Conservation (phyloP, 2,113 vertebrate genomes). For the Patagioenas fasciata region DNA sequence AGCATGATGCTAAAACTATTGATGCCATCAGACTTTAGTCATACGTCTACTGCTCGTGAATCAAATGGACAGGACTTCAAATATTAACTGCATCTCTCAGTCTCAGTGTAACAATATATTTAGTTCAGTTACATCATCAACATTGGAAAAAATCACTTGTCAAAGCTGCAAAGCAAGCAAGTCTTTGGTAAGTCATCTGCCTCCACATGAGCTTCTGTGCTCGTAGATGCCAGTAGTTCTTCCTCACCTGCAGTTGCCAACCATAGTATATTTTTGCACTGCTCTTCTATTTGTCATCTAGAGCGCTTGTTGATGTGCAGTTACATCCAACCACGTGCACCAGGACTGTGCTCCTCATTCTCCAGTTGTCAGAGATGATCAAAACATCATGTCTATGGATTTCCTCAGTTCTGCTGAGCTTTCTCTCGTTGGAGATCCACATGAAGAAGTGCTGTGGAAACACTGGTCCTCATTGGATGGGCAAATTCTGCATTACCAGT, state of each 20-base stretch:
- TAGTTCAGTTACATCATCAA: background rate
- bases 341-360: background rate
- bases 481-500: background rate
- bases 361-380: constrained; percentile 1
- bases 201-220: background rate
- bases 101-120: background rate
- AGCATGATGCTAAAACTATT: background rate
- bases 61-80: background rate
- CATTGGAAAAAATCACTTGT: background rate
- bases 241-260: constrained; percentile 36
- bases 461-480: background rate
- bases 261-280: constrained; percentile 26
- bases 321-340: background rate
- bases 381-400: background rate
- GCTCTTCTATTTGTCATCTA: constrained; percentile 11
- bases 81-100: background rate
- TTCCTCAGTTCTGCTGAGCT: background rate
- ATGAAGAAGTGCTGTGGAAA: fast-evolving
- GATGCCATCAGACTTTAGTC: background rate
- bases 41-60: background rate
- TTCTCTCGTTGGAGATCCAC: background rate
- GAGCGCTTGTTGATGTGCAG: background rate
- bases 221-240: background rate
- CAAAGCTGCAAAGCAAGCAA: constrained; percentile 19
- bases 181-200: constrained; percentile 27